Evolutionary conservation across 2,113 vertebrate genomes (phyloP), one percentile per base, ranked within the genome.

Genomic region (Euleptes europaea): DNA sequence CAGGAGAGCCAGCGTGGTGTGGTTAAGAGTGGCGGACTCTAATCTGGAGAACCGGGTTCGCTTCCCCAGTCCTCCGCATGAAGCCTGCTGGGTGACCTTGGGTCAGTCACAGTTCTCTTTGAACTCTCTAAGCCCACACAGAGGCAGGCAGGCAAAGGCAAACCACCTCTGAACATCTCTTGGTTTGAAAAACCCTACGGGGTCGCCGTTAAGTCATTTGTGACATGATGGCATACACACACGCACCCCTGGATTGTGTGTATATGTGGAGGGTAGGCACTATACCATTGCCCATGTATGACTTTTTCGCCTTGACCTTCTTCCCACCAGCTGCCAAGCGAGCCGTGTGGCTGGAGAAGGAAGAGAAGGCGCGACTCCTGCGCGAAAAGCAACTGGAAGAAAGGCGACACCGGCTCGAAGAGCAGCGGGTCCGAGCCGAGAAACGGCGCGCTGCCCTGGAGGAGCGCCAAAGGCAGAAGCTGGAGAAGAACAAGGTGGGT

Each of bases 401-500:
- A 89, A 97, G 98, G 1, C 96, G 97, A 65, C 95, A 96, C 88
- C 97, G 96, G 84, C 96, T 99, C 7, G 98, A 99, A 91, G 97
- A 98, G 87, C 98, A 99, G 95, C 92, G 98, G 86, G 89, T 98
- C 84, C 98, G 97, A 88, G 96, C 98, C 0, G 98, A 99, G 94
- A 97, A 97, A 70, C 97, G 98, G 5, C 95, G 98, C 0, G 95
- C 96, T 0, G 94, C 97, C 47, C 95, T 98, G 94, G 98, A 99
- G 90, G 98, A 99, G 91, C 94, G 98, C 65, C 98, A 99, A 95
- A 96, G 97, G 73, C 97, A 98, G 94, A 99, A 99, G 92, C 95
- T 98, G 51, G 98, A 98, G 95, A 99, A 97, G 91, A 99, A 99
- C 93, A 99, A 99, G 98, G 98, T 99, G 90, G 1, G 94, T 1